Conservation (phyloP, 1,140 invertebrate genomes). For the Hyphantria cunea region DNA sequence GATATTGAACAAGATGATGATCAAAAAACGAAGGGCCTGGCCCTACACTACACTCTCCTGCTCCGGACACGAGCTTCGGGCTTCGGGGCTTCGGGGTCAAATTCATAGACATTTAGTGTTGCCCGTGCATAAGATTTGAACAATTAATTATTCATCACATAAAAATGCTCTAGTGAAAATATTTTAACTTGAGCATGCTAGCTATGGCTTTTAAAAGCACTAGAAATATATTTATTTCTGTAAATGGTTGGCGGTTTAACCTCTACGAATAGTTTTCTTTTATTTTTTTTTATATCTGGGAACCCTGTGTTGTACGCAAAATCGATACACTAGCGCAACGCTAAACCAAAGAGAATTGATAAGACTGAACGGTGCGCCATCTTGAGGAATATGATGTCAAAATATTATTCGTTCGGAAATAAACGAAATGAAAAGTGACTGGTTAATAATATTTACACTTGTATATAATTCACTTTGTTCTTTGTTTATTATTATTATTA, state of each 20-base stretch:
- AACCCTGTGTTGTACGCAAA: conserved; percentile 59
- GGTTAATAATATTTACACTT: neutral
- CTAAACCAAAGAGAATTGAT: conserved; percentile 66
- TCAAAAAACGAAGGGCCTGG: conserved; percentile 76
- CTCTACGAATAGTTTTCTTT: neutral
- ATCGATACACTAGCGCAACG: conserved; percentile 77
- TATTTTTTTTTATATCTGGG: conserved; percentile 54
- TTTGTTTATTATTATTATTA: neutral
- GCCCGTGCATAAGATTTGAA: conserved; percentile 38
- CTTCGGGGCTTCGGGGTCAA: conserved; percentile 80
- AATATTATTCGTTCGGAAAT: conserved; percentile 16
- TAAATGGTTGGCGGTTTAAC: no score
- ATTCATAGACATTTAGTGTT: conserved; percentile 78
- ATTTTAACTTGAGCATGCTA: neutral
- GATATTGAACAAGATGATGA: conserved; percentile 69
- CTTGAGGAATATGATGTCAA: conserved; percentile 31
- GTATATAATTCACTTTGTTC: neutral
- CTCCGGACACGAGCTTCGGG: conserved; percentile 79
- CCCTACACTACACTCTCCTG: conserved; percentile 76
- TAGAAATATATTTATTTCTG: no score
- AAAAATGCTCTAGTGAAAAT: conserved; percentile 1
- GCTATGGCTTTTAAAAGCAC: neutral
- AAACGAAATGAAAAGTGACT: conserved; percentile 3
- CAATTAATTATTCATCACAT: neutral
- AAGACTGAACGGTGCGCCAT: conserved; percentile 50